Conservation (phyloP, 2,113 vertebrate species). For the Erythrolamprus reginae region DNA sequence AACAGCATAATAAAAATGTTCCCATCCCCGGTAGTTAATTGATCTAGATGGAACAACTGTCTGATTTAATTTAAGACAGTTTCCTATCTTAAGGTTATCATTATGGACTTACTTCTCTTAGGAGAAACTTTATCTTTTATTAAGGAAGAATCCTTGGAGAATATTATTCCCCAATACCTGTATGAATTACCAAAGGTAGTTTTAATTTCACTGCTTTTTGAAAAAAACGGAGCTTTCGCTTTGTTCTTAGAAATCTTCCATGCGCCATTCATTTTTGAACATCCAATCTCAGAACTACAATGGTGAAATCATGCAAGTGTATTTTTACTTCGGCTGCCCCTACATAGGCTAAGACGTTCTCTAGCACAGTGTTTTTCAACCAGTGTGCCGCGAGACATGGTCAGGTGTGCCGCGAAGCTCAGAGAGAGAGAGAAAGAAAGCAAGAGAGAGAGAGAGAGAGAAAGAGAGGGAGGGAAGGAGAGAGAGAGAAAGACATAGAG, state of each 20-base stretch:
- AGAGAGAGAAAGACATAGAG: too few species aligned
- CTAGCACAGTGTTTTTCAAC: too few species aligned
- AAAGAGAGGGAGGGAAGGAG: too few species aligned
- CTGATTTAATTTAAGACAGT: neutral
- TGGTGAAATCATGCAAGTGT: neutral
- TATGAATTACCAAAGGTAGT: neutral
- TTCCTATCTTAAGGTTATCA: too few species aligned
- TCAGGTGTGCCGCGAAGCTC: too few species aligned
- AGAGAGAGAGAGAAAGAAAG: too few species aligned
- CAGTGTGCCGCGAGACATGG: too few species aligned
- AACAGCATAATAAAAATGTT: neutral
- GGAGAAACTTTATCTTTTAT: neutral
- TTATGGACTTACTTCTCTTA: neutral
- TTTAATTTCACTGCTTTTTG: neutral
- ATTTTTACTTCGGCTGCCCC: neutral
- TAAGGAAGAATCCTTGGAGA: neutral
- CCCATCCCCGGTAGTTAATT: neutral
- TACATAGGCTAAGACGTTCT: neutral
- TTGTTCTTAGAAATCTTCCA: neutral
- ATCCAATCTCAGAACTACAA: neutral
- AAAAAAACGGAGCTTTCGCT: neutral
- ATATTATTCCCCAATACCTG: neutral
- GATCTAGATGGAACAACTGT: neutral
- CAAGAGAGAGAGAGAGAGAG: too few species aligned
- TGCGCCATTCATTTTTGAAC: neutral